Base-by-base conservation (phyloP, 2,113 vertebrate species). In the Holacanthus passer region DNA sequence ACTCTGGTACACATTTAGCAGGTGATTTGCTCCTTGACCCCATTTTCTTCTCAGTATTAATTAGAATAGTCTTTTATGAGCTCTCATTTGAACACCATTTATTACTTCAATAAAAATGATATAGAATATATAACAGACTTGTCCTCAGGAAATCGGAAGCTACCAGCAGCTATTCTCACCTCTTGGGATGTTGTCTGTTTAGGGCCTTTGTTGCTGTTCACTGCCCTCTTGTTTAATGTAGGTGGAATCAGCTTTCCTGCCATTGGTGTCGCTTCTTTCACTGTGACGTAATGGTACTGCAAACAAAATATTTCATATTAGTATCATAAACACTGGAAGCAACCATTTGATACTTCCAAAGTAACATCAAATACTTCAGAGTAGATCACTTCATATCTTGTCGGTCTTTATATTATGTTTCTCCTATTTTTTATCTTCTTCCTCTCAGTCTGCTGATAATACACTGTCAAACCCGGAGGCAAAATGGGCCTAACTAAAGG, bases 111-210 rank as follows among this genome's bases (percentile, higher is more conserved):
- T 35, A 35, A 22, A 68, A 17, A 27, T 1, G 1, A 20, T 35
- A 1, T 20, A 9, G 11, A 41, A 16, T 47, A 7, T 1, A 50
- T 2, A 60, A 17, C 1, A n/a, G 6, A 20, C 20, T 17, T 35
- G 4, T 41, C 7, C 7, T 41, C 19, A 20, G 17, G 24, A 41
- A 60, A 43, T 7, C 2, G 20, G 4, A 53, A 13, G 4, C 5
- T 14, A 13, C 1, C 1, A 2, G 20, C 16, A 12, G n/a, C 50
- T 29, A 0, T 32, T 16, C 80, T 79, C 66, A 95, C 94, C 92
- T 93, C 90, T 37, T 52, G 39, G 19, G 48, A 5, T 22, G 84
- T 85, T n/a, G 90, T 82, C 16, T 82, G 52, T 68, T 86, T 83
- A 1, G 64, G 52, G 13, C 37, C 72, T 58, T 79, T 88, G 59